A percentile compares a stretch with the other conserved stretches of the same genome.
Conservation (phyloP, 1,140 invertebrate genomes). For the Euschistus heros region DNA sequence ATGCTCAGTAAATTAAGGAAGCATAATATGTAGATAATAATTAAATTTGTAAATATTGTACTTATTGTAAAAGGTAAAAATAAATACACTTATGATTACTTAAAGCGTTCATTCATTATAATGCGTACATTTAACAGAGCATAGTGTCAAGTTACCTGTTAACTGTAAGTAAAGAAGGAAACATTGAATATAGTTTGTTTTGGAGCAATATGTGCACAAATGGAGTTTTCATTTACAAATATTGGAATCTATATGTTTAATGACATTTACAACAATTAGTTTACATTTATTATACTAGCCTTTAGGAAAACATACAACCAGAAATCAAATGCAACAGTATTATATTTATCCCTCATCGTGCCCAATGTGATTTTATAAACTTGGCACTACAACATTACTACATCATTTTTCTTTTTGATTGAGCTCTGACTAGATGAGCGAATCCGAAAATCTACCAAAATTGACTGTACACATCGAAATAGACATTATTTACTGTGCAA, state of each 20-base stretch:
- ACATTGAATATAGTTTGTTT: constrained; percentile 5
- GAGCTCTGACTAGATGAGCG: constrained; percentile 21
- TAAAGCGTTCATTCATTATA: constrained; percentile 21
- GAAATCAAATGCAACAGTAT: not conserved
- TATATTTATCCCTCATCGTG: not conserved
- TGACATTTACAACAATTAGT: constrained; percentile 5
- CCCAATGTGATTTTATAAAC: constrained; percentile 4
- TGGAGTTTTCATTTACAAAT: constrained; percentile 9
- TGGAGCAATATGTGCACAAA: not conserved
- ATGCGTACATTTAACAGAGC: constrained; percentile 23
- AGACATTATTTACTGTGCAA: constrained; percentile 8
- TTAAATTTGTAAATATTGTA: no score
- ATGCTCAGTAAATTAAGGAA: no score
- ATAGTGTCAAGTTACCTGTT: constrained; percentile 18
- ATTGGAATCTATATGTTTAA: constrained; percentile 15
- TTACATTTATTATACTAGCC: constrained; percentile 17
- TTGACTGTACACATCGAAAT: constrained; percentile 12
- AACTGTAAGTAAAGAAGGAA: constrained; percentile 15
- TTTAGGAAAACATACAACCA: constrained; percentile 18
- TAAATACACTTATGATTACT: constrained; percentile 16
- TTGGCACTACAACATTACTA: constrained; percentile 14
- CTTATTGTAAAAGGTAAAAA: not conserved
- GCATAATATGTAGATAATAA: no score
- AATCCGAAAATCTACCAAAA: constrained; percentile 16
- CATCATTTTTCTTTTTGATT: constrained; percentile 13